Evolutionary conservation across 1,140 invertebrate genomes (phyloP).

Genomic region (Kradibia gibbosae): DNA sequence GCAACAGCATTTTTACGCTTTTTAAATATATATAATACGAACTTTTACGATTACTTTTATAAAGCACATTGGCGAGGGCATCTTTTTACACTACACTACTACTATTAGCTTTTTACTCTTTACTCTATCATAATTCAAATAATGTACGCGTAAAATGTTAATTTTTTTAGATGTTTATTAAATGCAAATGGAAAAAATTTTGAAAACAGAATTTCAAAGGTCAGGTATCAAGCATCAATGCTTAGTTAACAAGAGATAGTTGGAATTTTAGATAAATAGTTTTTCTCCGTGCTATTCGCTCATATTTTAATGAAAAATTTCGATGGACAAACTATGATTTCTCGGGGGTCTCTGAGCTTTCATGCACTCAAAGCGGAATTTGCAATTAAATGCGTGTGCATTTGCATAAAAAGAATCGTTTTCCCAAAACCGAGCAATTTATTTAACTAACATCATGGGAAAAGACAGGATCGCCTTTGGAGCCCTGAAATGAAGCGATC

Average conservation of each 20-base stretch:
- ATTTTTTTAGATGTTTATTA: no score
- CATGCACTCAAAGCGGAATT: conserved; percentile 9
- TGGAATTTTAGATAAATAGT: neutral
- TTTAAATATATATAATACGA: no score
- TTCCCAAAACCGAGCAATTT: conserved; percentile 16
- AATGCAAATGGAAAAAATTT: neutral
- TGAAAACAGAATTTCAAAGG: neutral
- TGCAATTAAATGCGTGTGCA: conserved; percentile 23
- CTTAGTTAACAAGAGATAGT: neutral
- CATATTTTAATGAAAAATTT: neutral
- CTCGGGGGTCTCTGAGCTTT: neutral
- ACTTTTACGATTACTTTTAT: no score
- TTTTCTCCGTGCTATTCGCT: neutral
- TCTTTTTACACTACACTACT: no score
- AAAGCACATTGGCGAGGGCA: no score
- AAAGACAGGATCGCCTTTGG: neutral
- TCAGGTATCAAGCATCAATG: neutral
- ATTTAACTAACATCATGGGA: neutral
- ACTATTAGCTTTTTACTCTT: no score
- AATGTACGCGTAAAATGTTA: no score
- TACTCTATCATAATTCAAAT: no score
- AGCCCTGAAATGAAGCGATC: conserved; percentile 21
- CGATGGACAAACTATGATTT: neutral
- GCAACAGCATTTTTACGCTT: neutral
- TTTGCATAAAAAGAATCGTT: conserved; percentile 12